Conservation (phyloP, 2,888 invertebrate genomes). For the Atherix ibis region DNA sequence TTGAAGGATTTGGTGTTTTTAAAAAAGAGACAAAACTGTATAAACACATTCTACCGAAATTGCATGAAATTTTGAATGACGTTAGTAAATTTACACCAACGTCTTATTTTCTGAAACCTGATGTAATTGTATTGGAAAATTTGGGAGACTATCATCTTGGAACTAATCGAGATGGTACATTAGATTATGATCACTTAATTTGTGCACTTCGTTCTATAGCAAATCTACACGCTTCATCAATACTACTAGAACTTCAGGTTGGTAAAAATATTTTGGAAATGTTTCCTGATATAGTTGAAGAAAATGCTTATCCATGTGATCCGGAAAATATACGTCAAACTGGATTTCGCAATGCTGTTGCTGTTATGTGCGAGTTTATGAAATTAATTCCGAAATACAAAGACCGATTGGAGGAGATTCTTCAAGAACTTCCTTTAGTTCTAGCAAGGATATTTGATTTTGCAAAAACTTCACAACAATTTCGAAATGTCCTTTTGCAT, state of each 20-base stretch:
- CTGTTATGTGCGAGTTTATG: slow-evolving; percentile 22
- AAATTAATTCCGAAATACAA: slow-evolving; percentile 22
- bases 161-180: slow-evolving; percentile 19
- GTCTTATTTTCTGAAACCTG: slow-evolving; percentile 29
- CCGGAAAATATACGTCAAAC: slow-evolving; percentile 17
- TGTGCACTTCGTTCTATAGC: slow-evolving; percentile 30
- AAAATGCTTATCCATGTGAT: slow-evolving; percentile 27
- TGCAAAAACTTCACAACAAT: slow-evolving; percentile 23
- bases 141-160: slow-evolving; percentile 25
- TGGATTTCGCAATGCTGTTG: slow-evolving; percentile 20
- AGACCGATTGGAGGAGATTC: slow-evolving; percentile 16
- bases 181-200: slow-evolving; percentile 30
- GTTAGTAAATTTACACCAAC: slow-evolving; percentile 22
- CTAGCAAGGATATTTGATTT: slow-evolving; percentile 23
- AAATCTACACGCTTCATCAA: slow-evolving; percentile 31
- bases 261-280: slow-evolving; percentile 17
- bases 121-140: slow-evolving; percentile 33
- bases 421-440: slow-evolving; percentile 16
- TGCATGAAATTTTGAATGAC: slow-evolving; percentile 20
- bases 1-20: slow-evolving; percentile 34
- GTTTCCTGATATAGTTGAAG: slow-evolving; percentile 21
- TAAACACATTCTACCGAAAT: slow-evolving; percentile 27
- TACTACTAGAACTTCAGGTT: slow-evolving; percentile 27
- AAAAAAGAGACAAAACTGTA: slow-evolving; percentile 36
- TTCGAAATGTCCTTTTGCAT: slow-evolving; percentile 31